phyloP scores from a whole-genome alignment of 2,888 invertebrate species.

The Acrocyrtus sp. region DNA sequence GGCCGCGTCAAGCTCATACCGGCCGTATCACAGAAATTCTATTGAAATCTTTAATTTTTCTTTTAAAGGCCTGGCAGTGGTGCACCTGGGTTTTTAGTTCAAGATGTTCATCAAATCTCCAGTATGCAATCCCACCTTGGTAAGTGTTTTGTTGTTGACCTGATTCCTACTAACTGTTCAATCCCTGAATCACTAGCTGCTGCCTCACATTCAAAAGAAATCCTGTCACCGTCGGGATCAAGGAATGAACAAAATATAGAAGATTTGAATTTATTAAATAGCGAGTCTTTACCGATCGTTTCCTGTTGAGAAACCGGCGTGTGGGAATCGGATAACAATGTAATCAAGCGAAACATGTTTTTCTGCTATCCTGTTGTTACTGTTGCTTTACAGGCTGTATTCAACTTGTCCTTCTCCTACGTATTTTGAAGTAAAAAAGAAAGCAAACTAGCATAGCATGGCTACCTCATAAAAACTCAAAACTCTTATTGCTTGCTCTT shows the following conservation, averaged over 20 bases:
- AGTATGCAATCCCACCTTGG: slow-evolving; percentile 33
- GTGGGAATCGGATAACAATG: not conserved
- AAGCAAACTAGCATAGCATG: too few relatives aligned
- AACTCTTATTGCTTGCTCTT: not conserved
- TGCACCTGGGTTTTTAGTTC: slow-evolving; percentile 33
- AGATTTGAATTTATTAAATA: not conserved
- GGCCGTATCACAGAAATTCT: not conserved
- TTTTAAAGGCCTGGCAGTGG: slow-evolving; percentile 25
- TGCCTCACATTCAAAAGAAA: not conserved
- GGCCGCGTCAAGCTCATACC: not conserved
- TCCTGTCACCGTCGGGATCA: not conserved
- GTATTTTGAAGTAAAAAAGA: not conserved
- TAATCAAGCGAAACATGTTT: not conserved
- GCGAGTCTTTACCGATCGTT: slow-evolving; percentile 28
- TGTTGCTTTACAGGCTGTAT: not conserved
- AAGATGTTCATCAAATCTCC: slow-evolving; percentile 30
- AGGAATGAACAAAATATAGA: not conserved
- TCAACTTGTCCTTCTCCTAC: slow-evolving; percentile 2
- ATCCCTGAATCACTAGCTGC: not conserved
- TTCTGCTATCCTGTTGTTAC: not conserved
- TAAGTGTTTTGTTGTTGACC: slow-evolving; percentile 45
- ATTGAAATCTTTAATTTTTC: not conserved
- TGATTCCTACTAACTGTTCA: slow-evolving; percentile 9
- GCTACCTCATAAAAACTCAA: not conserved
- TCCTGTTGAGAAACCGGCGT: slow-evolving; percentile 20